These are phyloP conservation scores for Microcebus murinus DNA, from an alignment of 2,113 vertebrate species.

Conservation along the genomic window DNA sequence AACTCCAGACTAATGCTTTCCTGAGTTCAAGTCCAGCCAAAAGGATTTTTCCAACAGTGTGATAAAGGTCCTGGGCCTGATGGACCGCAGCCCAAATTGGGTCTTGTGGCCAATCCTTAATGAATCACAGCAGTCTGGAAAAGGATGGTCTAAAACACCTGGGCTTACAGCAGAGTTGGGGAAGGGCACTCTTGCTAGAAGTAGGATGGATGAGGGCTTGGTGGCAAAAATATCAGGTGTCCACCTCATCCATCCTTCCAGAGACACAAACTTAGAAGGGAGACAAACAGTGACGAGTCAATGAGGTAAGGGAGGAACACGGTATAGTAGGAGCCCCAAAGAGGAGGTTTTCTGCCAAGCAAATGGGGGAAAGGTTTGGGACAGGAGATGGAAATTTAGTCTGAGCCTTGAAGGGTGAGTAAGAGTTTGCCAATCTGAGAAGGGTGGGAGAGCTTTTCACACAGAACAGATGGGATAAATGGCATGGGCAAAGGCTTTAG, in stretches of 20 bases:
- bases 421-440: background rate
- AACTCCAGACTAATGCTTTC: background rate
- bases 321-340: background rate
- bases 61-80: background rate
- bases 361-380: background rate
- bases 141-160: background rate
- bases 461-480: background rate
- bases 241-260: background rate
- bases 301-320: background rate
- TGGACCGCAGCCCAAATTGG: background rate
- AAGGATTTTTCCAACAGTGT: background rate
- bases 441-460: background rate
- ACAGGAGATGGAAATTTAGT: background rate
- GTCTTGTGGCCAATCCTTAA: background rate
- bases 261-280: background rate
- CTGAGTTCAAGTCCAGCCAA: background rate
- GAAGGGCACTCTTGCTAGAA: background rate
- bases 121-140: background rate
- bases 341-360: background rate
- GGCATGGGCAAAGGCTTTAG: background rate
- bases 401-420: conserved; percentile 15
- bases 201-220: background rate
- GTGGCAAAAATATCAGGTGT: background rate
- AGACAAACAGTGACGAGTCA: background rate
- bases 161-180: background rate